phyloP scores from a whole-genome alignment of 2,888 invertebrate species.

The Agelastica alni region DNA sequence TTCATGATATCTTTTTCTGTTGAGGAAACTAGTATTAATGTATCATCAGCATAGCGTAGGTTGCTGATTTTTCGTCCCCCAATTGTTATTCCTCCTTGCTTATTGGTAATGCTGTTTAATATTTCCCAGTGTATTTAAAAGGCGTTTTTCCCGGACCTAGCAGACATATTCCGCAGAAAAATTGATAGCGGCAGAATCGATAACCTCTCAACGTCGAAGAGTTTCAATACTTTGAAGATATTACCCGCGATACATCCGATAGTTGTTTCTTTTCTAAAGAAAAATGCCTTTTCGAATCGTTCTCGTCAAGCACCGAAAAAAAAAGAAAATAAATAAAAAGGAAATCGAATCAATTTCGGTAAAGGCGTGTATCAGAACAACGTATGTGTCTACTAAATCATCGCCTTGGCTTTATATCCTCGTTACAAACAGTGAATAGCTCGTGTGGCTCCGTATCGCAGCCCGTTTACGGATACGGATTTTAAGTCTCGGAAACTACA shows the following conservation, averaged over 20 bases:
- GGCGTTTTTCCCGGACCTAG: no score
- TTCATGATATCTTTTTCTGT: no score
- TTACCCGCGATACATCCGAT: slow-evolving; percentile 12
- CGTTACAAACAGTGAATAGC: slow-evolving; percentile 43
- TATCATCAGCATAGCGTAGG: no score
- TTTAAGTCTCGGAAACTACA: slow-evolving; percentile 26
- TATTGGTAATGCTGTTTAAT: no score
- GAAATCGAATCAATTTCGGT: slow-evolving; percentile 42
- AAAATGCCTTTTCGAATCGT: slow-evolving; percentile 17
- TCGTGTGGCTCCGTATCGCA: slow-evolving; percentile 38
- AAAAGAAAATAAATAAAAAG: no score
- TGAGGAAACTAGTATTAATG: no score
- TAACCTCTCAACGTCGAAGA: slow-evolving; percentile 5
- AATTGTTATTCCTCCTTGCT: no score
- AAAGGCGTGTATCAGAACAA: slow-evolving; percentile 36
- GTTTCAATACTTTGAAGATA: slow-evolving; percentile 14
- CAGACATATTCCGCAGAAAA: background rate
- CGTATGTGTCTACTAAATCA: slow-evolving; percentile 33
- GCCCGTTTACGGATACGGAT: slow-evolving; percentile 31
- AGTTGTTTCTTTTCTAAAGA: slow-evolving; percentile 3
- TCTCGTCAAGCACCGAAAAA: slow-evolving; percentile 18
- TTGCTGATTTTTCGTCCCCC: no score
- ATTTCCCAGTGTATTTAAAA: no score
- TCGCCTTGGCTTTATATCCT: slow-evolving; percentile 43
- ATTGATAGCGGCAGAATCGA: slow-evolving; percentile 5